Evolutionary conservation across 2,113 vertebrate species (phyloP).

Genomic region (Pungitius pungitius): DNA sequence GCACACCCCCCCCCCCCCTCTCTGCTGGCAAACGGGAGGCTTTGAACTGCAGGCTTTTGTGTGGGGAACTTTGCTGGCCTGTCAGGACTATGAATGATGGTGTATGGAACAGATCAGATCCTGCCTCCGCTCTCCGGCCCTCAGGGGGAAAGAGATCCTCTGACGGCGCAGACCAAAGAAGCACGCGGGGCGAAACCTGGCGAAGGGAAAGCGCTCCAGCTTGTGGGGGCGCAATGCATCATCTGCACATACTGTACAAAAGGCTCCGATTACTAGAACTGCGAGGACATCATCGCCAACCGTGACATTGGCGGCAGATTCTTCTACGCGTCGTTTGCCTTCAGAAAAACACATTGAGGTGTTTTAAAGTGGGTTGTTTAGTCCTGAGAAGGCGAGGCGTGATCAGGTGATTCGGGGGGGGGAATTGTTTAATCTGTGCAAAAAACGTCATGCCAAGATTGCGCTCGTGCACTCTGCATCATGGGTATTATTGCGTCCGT

Average conservation of each 20-base stretch:
- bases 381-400: neutral
- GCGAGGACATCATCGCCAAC: neutral
- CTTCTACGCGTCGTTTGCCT: neutral
- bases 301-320: neutral
- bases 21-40: conserved; percentile 53
- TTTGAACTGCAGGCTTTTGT: conserved; percentile 61
- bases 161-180: conserved; percentile 31
- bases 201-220: conserved; percentile 9
- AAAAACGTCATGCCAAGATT: neutral
- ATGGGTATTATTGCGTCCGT: conserved; percentile 15
- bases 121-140: conserved; percentile 47
- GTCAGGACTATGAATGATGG: conserved; percentile 71
- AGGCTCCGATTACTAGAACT: conserved; percentile 25
- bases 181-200: conserved; percentile 37
- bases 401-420: neutral
- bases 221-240: neutral
- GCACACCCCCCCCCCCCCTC: conserved; percentile 5
- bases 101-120: conserved; percentile 59
- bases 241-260: neutral
- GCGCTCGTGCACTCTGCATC: conserved; percentile 28
- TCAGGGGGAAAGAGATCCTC: conserved; percentile 22
- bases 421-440: neutral
- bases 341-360: conserved; percentile 1
- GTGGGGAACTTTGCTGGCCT: conserved; percentile 58
- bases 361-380: neutral